Conservation (phyloP, 2,113 vertebrate species). For the Microcebus jonahi region DNA sequence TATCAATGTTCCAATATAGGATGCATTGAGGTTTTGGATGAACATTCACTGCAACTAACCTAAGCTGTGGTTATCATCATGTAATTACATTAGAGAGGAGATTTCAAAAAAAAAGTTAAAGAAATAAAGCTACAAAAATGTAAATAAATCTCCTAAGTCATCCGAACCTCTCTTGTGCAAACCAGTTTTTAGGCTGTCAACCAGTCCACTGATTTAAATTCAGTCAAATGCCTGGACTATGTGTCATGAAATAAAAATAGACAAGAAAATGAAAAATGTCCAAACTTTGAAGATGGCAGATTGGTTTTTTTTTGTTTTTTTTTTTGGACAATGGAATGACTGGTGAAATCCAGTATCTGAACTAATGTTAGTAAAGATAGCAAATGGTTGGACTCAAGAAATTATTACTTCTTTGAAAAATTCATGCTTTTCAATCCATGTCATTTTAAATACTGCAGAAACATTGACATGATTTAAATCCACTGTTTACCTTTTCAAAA, state of each 20-base stretch:
- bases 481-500: background rate
- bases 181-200: conserved; percentile 48
- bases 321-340: conserved; percentile 38
- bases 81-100: background rate
- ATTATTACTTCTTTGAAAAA: conserved; percentile 24
- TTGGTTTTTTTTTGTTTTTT: conserved; percentile 55
- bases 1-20: background rate
- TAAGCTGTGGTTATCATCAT: background rate
- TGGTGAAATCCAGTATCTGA: background rate
- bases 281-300: conserved; percentile 58
- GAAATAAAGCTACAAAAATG: background rate
- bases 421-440: background rate
- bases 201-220: conserved; percentile 56
- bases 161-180: conserved; percentile 30
- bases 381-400: background rate
- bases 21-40: background rate
- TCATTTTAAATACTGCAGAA: background rate
- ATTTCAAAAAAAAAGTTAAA: conserved; percentile 50
- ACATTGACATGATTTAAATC: background rate
- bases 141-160: conserved; percentile 13
- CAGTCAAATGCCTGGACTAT: conserved; percentile 50
- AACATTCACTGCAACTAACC: background rate
- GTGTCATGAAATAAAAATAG: conserved; percentile 60
- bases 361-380: conserved; percentile 34
- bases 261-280: conserved; percentile 56